A percentile compares a stretch with the other conserved stretches of the same genome.
phyloP scores from a whole-genome alignment of 2,113 vertebrate genomes.

The Spheniscus mendiculus region DNA sequence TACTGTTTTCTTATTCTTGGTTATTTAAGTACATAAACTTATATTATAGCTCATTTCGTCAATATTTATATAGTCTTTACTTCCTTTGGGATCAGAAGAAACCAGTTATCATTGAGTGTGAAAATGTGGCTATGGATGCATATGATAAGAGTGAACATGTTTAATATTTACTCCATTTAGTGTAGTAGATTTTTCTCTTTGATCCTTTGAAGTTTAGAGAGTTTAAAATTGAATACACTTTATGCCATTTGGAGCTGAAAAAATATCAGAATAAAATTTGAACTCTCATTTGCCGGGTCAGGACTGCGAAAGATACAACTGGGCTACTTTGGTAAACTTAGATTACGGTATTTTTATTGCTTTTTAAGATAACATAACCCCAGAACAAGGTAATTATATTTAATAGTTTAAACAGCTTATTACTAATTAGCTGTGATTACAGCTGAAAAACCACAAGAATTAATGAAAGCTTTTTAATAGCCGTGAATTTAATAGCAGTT shows the following conservation, averaged over 20 bases:
- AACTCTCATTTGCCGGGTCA: background rate
- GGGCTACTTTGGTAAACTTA: background rate
- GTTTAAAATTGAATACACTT: background rate
- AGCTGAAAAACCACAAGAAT: constrained; percentile 7
- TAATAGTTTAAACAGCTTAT: constrained; percentile 31
- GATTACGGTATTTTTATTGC: background rate
- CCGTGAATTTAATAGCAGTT: background rate
- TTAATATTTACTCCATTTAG: background rate
- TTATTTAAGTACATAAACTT: background rate
- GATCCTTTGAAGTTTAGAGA: background rate
- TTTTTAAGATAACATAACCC: background rate
- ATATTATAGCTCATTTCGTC: background rate
- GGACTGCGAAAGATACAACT: background rate
- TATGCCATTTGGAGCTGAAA: background rate
- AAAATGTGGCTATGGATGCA: background rate
- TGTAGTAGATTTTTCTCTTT: background rate
- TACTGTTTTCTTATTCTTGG: background rate
- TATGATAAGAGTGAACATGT: background rate
- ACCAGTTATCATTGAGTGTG: background rate
- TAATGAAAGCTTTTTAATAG: constrained; percentile 6
- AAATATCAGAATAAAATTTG: background rate
- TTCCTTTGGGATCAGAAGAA: background rate
- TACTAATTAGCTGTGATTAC: constrained; percentile 18
- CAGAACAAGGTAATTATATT: background rate
- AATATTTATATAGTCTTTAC: background rate